Evolutionary conservation across 2,888 invertebrate genomes (phyloP).

Genomic region (Drosophila pullipes): DNA sequence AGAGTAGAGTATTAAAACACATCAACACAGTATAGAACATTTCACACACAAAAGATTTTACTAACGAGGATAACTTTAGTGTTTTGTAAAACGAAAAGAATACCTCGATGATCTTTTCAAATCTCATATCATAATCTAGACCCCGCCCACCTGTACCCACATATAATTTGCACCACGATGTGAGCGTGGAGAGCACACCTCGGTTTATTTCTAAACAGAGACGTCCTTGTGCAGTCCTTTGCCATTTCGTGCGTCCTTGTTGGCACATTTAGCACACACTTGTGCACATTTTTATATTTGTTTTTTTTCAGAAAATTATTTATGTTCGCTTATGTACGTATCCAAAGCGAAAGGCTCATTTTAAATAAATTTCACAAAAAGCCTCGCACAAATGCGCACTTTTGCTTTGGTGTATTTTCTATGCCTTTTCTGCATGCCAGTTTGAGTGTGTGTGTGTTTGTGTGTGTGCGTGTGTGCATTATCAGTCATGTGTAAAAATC

Average conservation of each 20-base stretch:
- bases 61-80: neutral
- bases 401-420: slow-evolving; percentile 52
- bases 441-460: slow-evolving; percentile 12
- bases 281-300: slow-evolving; percentile 29
- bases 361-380: slow-evolving; percentile 50
- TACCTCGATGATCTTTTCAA: neutral
- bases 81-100: neutral
- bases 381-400: slow-evolving; percentile 65
- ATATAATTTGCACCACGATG: neutral
- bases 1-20: neutral
- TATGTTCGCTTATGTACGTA: slow-evolving; percentile 14
- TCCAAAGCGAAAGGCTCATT: slow-evolving; percentile 58
- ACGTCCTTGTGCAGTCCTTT: slow-evolving; percentile 32
- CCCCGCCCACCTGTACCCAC: neutral
- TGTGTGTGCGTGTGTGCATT: slow-evolving; percentile 52
- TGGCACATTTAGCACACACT: slow-evolving; percentile 58
- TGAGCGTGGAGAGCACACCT: neutral
- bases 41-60: neutral
- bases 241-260: slow-evolving; percentile 46
- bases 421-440: slow-evolving; percentile 36
- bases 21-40: slow-evolving; percentile 1
- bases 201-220: slow-evolving; percentile 7
- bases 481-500: slow-evolving; percentile 75
- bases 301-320: slow-evolving; percentile 18
- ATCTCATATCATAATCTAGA: neutral